Evolutionary conservation across 2,113 vertebrate genomes (phyloP), one percentile per base, ranked within the genome.

Genomic region (Daboia siamensis): DNA sequence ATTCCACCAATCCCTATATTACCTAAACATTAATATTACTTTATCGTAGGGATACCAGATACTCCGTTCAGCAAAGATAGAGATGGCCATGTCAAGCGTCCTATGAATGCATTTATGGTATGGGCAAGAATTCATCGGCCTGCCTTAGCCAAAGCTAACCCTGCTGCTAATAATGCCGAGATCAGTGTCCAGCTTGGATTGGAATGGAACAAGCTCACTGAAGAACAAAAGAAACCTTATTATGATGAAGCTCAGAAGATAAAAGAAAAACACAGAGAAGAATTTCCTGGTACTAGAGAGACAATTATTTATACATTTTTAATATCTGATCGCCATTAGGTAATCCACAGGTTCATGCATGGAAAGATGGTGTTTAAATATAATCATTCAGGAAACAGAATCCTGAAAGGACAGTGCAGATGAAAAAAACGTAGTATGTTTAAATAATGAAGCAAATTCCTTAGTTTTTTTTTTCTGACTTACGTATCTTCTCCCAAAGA

Each of bases 71-170:
- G 95, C 95, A 97, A 96, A 95, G 96, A 97, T 94, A 97, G 97
- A 94, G 97, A 96, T 3, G 98, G 97, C 89, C 96, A 97, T 1
- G 97, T 98, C 87, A 99, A 98, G 96, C 97, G 98, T 59, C 98
- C 98, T 0, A 98, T 98, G 98, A 99, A 99, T 1, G 98, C 98
- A 0, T 99, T 98, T 92, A 97, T 98, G 97, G 97, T 99, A 92
- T 98, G 98, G 98, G 96, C 98, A 57, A 96, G 96, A 89, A 98
- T 98, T 94, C 98, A 99, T 92, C 96, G 98, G 20, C 92, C 96
- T 1, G 96, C 96, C 55, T 90, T 98, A 94, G 97, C 97, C 88
- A 98, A 96, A 96, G 96, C 97, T 84, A 98, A 97, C 94, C 98
- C 98, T 0, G 91, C 91, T 3, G 97, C 97, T 87, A 98, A 89